Base-by-base conservation (phyloP, 2,797 vertebrate genomes). In the Poeciliopsis gracilis region DNA sequence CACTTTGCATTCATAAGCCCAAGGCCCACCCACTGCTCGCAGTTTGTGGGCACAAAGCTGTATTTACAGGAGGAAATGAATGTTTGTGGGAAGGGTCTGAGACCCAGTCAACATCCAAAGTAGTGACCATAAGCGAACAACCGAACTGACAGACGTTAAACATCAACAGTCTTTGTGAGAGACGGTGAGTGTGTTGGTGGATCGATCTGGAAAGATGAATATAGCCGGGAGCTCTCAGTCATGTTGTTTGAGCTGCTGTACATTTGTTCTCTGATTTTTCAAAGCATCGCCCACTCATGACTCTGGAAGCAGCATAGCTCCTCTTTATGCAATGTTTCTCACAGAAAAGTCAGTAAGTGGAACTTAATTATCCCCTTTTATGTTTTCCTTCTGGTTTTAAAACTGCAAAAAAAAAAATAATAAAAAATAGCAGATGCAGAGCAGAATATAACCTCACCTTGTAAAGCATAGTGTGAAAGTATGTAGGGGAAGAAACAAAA, bases 21-120 rank as follows among this genome's bases (percentile, higher is more conserved):
- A 74, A 85, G 90, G 89, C 85, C 92, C 93, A 93, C 87, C 90
- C 88, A 91, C 85, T 55, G 82, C 75, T 84, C 73, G 30, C 74
- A 79, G 84, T 86, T 77, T 92, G 88, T 79, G 88, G 81, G 88
- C 76, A 81, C 53, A 84, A 76, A 82, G 72, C 80, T 81, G 84
- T 82, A 78, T 92, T 92, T 88, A 89, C 86, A 90, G 75, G 80
- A 83, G 77, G 72, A 84, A 81, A 91, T 85, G 82, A 88, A 77
- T 88, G 78, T 74, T 78, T 41, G 79, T 45, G 85, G 85, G 83
- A 88, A 84, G 74, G 77, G 78, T 83, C 82, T 73, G 28, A 67
- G 76, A 73, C 81, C 81, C 69, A 86, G 76, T 51, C 81, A 85
- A 86, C 70, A 88, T 77, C 80, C 77, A 79, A 87, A 87, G 75